Base-by-base conservation (phyloP, 2,113 vertebrate species). In the Hippocampus mohnikei region DNA sequence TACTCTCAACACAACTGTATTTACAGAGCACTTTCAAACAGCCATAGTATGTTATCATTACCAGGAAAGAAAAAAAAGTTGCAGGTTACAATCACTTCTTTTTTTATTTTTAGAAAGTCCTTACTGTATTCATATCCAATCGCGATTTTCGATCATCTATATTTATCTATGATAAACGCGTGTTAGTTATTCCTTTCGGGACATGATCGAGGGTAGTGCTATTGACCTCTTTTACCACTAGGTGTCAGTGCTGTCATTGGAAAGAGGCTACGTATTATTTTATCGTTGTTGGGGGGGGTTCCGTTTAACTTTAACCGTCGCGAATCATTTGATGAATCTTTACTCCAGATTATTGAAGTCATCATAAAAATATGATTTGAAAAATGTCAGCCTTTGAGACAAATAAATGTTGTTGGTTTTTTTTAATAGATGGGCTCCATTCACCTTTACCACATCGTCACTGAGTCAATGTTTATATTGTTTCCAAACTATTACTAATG, bases 161-260 rank as follows among this genome's bases (percentile, higher is more conserved):
- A 9, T 52, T 2, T 8, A 21, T 21, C 2, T 52, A 21, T 52
- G 9, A 21, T 23, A n/a, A 23, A 23, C 8, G 21, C 9, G 21
- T 53, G 8, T 20, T 15, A 21, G 1, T 16, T 50, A 50, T 8
- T 50, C 18, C 6, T 50, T 50, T 1, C 2, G 18, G 13, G 15
- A 16, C 12, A 48, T 15, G 7, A 8, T n/a, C 8, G 8, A n/a
- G 23, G 8, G 21, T 29, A 29, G 25, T 41, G 21, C 21, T 1
- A 48, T 4, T 21, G 16, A 20, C 16, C 7, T 5, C 40, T 15
- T 53, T 65, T 2, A 27, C 85, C 88, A 84, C 70, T 55, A 72
- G 9, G 69, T n/a, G 81, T 65, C 74, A 27, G 1, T 73, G 5
- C 81, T 75, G 76, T 56, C 59, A 23, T 18, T 64, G 65, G 5